These are phyloP conservation scores for Drosophila obscura DNA, from an alignment of 1,140 invertebrate genomes.

Conservation along the genomic window DNA sequence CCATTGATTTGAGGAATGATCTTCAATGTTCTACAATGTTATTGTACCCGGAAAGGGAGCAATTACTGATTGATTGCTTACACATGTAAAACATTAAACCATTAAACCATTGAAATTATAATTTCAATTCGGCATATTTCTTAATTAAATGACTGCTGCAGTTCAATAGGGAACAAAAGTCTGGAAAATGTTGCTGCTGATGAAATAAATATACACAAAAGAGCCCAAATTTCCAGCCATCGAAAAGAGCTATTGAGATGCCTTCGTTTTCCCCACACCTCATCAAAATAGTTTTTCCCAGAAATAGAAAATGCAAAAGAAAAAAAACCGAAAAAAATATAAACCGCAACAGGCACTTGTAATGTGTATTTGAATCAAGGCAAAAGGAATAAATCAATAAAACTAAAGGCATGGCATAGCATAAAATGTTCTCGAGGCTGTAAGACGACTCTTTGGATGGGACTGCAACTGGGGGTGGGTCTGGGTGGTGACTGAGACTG, in stretches of 20 bases:
- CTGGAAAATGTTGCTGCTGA: too few species aligned
- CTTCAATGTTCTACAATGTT: too few species aligned
- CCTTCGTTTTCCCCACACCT: not conserved
- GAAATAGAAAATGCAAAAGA: slow-evolving; percentile 14
- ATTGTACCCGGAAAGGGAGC: too few species aligned
- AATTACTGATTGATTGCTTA: too few species aligned
- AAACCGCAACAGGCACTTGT: slow-evolving; percentile 45
- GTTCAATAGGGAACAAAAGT: too few species aligned
- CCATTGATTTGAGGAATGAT: too few species aligned
- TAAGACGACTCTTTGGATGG: slow-evolving; percentile 4
- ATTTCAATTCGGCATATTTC: not conserved
- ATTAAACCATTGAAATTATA: not conserved
- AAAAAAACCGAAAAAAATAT: slow-evolving; percentile 23
- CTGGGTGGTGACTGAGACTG: not conserved
- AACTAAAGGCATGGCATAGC: slow-evolving; percentile 63
- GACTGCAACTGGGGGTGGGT: slow-evolving; percentile 3
- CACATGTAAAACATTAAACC: too few species aligned
- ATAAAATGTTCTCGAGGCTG: slow-evolving; percentile 49
- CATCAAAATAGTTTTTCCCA: slow-evolving; percentile 44
- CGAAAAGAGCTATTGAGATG: too few species aligned
- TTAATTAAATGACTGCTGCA: too few species aligned
- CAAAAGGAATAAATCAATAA: slow-evolving; percentile 62
- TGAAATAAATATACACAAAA: slow-evolving; percentile 5
- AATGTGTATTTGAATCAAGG: slow-evolving; percentile 28
- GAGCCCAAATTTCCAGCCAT: too few species aligned